Evolutionary conservation across 2,888 invertebrate species (phyloP), one percentile per base, ranked within the genome.

Genomic region (Teleiodes luculella): DNA sequence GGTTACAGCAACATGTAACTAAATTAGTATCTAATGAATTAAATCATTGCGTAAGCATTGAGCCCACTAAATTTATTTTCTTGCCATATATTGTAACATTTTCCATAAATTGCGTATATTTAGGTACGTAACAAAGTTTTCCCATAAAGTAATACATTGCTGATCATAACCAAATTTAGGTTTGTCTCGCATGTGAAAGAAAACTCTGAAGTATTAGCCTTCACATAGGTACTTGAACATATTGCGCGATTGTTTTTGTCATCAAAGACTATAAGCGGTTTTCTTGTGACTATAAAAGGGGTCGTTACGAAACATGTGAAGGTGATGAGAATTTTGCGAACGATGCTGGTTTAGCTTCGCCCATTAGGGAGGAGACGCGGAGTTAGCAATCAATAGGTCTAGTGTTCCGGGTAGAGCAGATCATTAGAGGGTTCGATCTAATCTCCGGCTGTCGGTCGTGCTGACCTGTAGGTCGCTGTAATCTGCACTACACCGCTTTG

Each of bases 401-500:
- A 60, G 53, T 58, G 62, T 65, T 66, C 62, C 60, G 60, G 60
- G 64, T 65, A 61, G 56, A 59, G 43, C 61, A 61, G 57, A 56
- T 60, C 63, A 61, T 63, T 66, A 61, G 57, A 57, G 57, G 60
- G 64, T 62, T 59, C 64, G 65, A 67, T 69, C 64, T 69, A 69
- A 72, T 77, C 64, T 65, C 52, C 57, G 53, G 53, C 55, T 54
- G 66, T 59, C 65, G 61, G 65, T 70, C 70, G 70, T 72, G 68
- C 53, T 63, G 69, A 70, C 68, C 70, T 58, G 36, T 33, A 73
- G 73, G 76, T 69, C 66, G 48, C 52, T 58, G 65, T 69, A 70
- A 74, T 70, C 69, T 68, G 60, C 64, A 54, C 63, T 66, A 69
- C 67, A 68, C 59, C 66, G 69, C 69, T 72, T 66, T 63, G 55